A percentile compares a stretch with the other conserved stretches of the same genome.
phyloP scores from a whole-genome alignment of 2,797 vertebrate genomes.

The Crypturellus tataupa region DNA sequence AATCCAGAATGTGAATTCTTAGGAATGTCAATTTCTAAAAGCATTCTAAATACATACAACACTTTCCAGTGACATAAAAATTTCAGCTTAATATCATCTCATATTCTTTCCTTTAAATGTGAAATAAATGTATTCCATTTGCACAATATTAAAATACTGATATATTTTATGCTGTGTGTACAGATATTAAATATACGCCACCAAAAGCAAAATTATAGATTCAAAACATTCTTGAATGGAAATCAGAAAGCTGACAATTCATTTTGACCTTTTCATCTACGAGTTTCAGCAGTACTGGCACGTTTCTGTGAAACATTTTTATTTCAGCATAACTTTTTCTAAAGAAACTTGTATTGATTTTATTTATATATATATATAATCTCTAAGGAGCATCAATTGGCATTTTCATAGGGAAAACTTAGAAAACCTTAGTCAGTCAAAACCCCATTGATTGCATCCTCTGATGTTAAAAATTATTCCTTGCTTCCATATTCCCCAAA shows the following conservation, averaged over 20 bases:
- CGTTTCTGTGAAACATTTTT: constrained; percentile 21
- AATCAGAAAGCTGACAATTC: constrained; percentile 10
- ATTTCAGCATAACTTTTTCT: neutral
- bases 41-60: neutral
- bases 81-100: neutral
- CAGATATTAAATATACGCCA: neutral
- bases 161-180: neutral
- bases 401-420: constrained; percentile 45
- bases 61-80: neutral
- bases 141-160: neutral
- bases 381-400: constrained; percentile 39
- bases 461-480: constrained; percentile 63
- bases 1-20: neutral
- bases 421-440: constrained; percentile 66
- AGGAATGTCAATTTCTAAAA: neutral
- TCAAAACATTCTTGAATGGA: neutral
- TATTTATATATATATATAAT: neutral
- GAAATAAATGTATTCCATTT: neutral
- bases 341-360: constrained; percentile 13
- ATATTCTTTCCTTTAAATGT: neutral
- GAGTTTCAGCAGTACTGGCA: constrained; percentile 22
- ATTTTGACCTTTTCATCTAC: neutral
- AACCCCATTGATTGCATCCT: constrained; percentile 47
- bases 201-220: neutral
- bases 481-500: constrained; percentile 2